Percentiles rank a stretch among this genome's conserved stretches.
phyloP scores from a whole-genome alignment of 2,113 vertebrate species.

The Mustelus asterias region DNA sequence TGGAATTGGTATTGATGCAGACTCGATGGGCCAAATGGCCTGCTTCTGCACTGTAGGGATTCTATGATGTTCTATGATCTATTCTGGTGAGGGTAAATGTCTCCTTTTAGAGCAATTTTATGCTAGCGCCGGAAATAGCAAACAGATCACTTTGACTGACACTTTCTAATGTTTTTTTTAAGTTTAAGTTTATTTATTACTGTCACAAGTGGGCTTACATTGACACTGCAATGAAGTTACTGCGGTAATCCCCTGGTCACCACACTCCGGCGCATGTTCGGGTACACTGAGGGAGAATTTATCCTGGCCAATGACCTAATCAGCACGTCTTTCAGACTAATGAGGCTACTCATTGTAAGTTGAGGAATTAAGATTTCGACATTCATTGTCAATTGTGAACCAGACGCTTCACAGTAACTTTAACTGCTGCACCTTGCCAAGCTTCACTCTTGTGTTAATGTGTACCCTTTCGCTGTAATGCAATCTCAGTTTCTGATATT shows the following conservation, averaged over 20 bases:
- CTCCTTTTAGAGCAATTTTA: not conserved
- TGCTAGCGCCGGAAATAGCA: not conserved
- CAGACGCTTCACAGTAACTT: not conserved
- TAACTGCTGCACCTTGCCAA: not conserved
- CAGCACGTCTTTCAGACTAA: not conserved
- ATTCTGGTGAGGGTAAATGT: not conserved
- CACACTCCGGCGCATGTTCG: no score
- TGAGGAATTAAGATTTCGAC: not conserved
- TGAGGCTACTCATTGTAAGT: not conserved
- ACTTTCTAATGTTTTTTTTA: not conserved
- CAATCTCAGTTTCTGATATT: not conserved
- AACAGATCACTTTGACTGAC: not conserved
- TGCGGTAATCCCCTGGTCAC: no score
- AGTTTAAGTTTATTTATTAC: no score
- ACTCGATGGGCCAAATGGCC: no score
- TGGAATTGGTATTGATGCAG: no score
- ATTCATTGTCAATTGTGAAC: not conserved
- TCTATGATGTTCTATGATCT: no score
- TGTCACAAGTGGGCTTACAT: no score
- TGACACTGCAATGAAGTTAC: no score
- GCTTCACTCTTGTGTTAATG: not conserved
- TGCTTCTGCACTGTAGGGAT: no score
- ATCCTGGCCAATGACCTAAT: no score
- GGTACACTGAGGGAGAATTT: no score
- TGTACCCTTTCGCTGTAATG: not conserved